These are phyloP conservation scores for Eilema depressum DNA, from an alignment of 2,888 invertebrate genomes.

Conservation along the genomic window DNA sequence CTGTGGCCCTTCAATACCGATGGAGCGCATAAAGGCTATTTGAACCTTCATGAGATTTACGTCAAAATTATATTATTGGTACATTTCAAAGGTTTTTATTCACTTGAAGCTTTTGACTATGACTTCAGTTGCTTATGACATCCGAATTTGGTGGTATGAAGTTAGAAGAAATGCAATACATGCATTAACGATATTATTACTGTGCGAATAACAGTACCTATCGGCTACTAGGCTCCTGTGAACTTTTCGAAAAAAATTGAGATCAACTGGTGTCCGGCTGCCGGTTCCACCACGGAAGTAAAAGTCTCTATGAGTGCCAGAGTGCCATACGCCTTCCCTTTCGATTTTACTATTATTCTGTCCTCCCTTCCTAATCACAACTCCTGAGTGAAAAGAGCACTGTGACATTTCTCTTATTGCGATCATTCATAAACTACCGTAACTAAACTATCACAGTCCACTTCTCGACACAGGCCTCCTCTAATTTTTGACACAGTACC, in stretches of 20 bases:
- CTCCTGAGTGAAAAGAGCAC: not conserved
- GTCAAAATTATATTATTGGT: constrained; percentile 19
- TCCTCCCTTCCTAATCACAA: not conserved
- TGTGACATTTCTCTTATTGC: not conserved
- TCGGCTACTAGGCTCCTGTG: too few species aligned
- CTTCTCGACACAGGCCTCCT: not conserved
- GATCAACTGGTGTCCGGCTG: too few species aligned
- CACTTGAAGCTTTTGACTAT: not conserved
- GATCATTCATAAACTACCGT: not conserved
- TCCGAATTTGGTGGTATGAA: not conserved
- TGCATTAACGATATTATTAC: too few species aligned
- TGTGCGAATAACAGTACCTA: too few species aligned
- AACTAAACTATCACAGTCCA: not conserved
- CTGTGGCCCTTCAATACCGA: constrained; percentile 58
- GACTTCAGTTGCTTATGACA: too few species aligned
- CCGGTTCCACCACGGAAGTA: too few species aligned
- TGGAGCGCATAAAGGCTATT: constrained; percentile 51
- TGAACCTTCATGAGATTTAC: constrained; percentile 54
- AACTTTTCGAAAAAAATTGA: too few species aligned
- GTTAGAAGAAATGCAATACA: too few species aligned
- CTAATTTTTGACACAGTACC: not conserved
- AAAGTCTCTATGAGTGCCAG: too few species aligned
- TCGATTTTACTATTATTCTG: not conserved
- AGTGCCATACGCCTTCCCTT: too few species aligned
- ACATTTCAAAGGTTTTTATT: not conserved